Evolutionary conservation across 2,113 vertebrate species (phyloP), one percentile per base, ranked within the genome.

Genomic region (Boulengerochromis microlepis): DNA sequence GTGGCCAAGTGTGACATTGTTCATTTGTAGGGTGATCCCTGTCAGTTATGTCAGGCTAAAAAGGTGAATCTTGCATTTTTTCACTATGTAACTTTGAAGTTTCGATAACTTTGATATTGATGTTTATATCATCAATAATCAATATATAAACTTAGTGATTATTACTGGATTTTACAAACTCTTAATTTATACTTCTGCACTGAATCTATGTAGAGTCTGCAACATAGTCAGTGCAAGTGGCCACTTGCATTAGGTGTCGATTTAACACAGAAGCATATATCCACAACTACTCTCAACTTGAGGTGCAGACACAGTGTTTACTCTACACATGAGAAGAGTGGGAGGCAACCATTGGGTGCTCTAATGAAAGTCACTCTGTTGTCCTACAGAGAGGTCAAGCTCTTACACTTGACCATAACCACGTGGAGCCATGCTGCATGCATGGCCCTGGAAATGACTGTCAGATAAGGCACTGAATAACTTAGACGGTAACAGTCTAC

Each of bases 321-420:
- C 80, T 89, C 88, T 92, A 82, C 83, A 61, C 89, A 90, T 54
- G 90, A 87, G 87, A 90, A 90, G 94, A 89, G 94, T 86, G 90
- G 94, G 92, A 89, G 88, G 85, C 89, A 89, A 88, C 80, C 92
- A 87, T 85, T 90, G 89, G 93, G 91, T 82, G 86, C 83, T 89
- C 90, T 92, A 95, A 94, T 95, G 94, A 95, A 95, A 95, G 94
- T 94, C 94, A 94, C 92, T 93, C 85, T 78, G 15, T 90, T 93
- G 94, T 94, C 93, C 94, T 93, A 94, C 93, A 93, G 93, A 91
- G 95, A 96, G 94, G 95, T 96, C 95, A 95, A 93, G 94, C 92
- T 94, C 94, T 94, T 93, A 95, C 93, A 95, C 93, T 94, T 95
- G 94, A 94, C 90, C 87, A 92, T 56, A 92, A 91, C 94, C 89